Base-by-base conservation (phyloP, 2,113 vertebrate genomes). In the Actinemys pallida region DNA sequence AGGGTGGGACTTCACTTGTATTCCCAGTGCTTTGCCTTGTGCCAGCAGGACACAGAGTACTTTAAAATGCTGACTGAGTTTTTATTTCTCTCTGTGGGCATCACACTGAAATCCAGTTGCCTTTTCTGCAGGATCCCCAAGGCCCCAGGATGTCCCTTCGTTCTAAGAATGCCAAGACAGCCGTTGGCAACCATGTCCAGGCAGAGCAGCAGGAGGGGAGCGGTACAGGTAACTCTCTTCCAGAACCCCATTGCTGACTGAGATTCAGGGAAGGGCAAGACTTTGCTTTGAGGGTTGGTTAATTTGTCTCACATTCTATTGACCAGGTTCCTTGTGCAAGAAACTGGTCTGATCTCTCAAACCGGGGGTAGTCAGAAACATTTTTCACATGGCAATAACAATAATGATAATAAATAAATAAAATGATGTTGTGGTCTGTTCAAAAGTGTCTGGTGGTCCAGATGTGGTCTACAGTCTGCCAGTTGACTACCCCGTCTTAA, bases 81-180 rank as follows among this genome's bases (percentile, higher is more conserved):
- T 83, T 87, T 86, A 69, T 35, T 65, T 78, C 4, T 35, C 39
- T 50, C 5, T 4, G 19, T 24, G 54, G 29, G 1, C 1, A 2
- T 7, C 29, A 16, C 42, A 83, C 83, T 90, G 39, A 94, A 90
- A 78, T 7, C 25, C 11, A 0, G 88, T 78, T 88, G 29, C 75
- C 94, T 90, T 95, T 92, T 54, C 92, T 83, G 1, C 90, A 98
- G 98, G 84, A 81, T 53, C 59, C 88, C 35, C 94, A 93, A 49
- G 94, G 84, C 1, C 31, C 35, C 0, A 76, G 4, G 19, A 96
- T 90, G 72, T 84, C 92, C 0, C 95, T 89, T 45, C n/a, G 47
- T 17, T 94, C 97, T 11, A 86, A 3, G 5, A 83, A 82, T 8
- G 4, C 29, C 81, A 72, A 45, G 42, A 90, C 79, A 0, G 45